Base-by-base conservation (phyloP, 1,140 invertebrate species). In the Danaus plexippus region DNA sequence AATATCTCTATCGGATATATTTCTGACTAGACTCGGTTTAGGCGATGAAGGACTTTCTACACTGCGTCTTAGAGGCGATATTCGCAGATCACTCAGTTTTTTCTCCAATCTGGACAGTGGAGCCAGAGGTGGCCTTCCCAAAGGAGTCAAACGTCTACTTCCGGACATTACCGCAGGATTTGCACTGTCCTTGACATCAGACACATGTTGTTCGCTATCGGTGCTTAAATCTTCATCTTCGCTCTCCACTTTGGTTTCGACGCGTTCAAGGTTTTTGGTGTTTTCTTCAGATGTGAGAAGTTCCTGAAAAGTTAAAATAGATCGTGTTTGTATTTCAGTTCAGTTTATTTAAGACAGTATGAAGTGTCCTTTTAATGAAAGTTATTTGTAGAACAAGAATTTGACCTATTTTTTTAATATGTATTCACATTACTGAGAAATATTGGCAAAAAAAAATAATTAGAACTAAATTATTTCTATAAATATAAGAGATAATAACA, bases 281-380 rank as follows among this genome's bases (percentile, higher is more conserved):
- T 85, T 78, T 48, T 88, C 85, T 67, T 88, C 87, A 0, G 73
- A 88, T 48, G 87, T 88, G 15, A 79, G 69, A 12, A 88, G 70
- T 66, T 88, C 87, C 87, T 88, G 32, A 8, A 58, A 51, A 47
- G 22, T 32, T 32, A 4, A 32, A 1, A 32, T 32, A 32, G 22
- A 32, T 8, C 22, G 7, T 32, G 22, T 32, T 32, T 32, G 22
- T 32, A 32, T 32, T 32, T 6, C 7, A 32, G 2, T 32, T 32
- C 22, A 32, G 22, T 32, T 8, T 32, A 32, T 32, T 32, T 32
- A 32, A 32, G 7, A 32, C 22, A 22, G 6, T 22, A 22, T 22
- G 2, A 22, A 22, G 18, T 22, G 18, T 22, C 6, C 18, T 22
- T 22, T 2, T 22, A 22, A 22, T 22, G 18, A 22, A 22, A 6